Percentiles rank a stretch among this genome's conserved stretches.
Conservation (phyloP, 2,797 vertebrate species). For the Phaenicophaeus curvirostris region DNA sequence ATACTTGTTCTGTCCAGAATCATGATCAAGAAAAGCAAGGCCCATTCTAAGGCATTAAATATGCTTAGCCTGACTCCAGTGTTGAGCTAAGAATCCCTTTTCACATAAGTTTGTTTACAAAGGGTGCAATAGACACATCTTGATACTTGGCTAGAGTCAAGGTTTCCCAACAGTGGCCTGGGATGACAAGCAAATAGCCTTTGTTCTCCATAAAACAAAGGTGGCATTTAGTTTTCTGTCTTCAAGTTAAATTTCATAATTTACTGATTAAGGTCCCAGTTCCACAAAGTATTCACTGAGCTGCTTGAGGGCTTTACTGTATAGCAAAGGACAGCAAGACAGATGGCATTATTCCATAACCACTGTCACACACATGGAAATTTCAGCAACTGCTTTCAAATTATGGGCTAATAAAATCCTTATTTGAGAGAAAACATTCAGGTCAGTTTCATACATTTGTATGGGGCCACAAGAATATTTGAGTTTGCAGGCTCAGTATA, state of each 20-base stretch:
- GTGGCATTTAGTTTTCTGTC: background rate
- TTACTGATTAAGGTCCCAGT: background rate
- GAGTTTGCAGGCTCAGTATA: background rate
- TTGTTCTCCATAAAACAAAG: background rate
- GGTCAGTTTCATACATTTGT: background rate
- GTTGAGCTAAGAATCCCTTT: background rate
- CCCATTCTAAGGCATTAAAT: background rate
- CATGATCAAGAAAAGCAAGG: background rate
- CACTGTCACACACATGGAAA: background rate
- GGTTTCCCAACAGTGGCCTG: background rate
- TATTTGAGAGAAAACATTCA: conserved; percentile 13
- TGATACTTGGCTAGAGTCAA: background rate
- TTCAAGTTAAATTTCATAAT: background rate
- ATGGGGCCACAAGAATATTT: background rate
- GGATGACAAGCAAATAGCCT: background rate
- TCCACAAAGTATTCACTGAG: background rate
- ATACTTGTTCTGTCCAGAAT: background rate
- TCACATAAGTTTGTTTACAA: background rate
- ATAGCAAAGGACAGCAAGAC: background rate
- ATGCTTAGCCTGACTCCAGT: background rate
- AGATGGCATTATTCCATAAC: background rate
- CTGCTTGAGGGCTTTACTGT: background rate
- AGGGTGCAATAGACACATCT: background rate
- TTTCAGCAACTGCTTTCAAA: conserved; percentile 13
- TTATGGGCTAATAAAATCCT: background rate